Conservation (phyloP, 2,888 invertebrate genomes). For the Bruchidius siliquastri region DNA sequence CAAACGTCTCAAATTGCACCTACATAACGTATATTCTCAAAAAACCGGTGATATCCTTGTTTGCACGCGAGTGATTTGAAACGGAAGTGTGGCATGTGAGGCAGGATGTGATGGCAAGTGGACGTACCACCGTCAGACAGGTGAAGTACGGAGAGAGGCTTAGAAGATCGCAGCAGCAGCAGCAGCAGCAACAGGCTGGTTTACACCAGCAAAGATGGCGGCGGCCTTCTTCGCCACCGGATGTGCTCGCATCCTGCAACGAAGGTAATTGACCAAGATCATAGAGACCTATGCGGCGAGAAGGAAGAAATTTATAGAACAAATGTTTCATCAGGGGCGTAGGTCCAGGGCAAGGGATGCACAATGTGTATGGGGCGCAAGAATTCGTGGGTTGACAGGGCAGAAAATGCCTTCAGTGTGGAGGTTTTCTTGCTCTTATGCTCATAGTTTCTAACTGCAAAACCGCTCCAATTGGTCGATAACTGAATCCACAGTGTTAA, state of each 20-base stretch:
- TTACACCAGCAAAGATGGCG: neutral
- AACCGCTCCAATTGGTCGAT: too few species aligned
- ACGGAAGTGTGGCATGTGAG: neutral
- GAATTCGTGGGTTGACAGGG: too few species aligned
- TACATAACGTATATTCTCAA: neutral
- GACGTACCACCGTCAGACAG: constrained; percentile 62
- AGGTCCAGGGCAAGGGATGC: too few species aligned
- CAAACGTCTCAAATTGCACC: too few species aligned
- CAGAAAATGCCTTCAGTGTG: too few species aligned
- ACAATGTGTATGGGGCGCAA: too few species aligned
- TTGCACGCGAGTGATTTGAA: neutral
- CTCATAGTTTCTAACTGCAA: too few species aligned
- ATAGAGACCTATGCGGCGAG: too few species aligned
- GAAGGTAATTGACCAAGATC: neutral
- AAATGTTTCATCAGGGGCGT: too few species aligned
- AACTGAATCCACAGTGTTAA: too few species aligned
- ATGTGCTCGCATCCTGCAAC: constrained; percentile 9
- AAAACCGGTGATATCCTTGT: neutral
- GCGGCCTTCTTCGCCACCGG: constrained; percentile 27
- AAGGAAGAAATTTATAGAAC: too few species aligned
- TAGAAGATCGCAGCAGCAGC: constrained; percentile 38
- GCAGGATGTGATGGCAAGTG: constrained; percentile 61
- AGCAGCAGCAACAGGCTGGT: neutral
- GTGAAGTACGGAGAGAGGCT: constrained; percentile 63
- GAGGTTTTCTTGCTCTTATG: too few species aligned